These are phyloP conservation scores for Lineus longissimus DNA, from an alignment of 1,140 invertebrate species.

Conservation along the genomic window DNA sequence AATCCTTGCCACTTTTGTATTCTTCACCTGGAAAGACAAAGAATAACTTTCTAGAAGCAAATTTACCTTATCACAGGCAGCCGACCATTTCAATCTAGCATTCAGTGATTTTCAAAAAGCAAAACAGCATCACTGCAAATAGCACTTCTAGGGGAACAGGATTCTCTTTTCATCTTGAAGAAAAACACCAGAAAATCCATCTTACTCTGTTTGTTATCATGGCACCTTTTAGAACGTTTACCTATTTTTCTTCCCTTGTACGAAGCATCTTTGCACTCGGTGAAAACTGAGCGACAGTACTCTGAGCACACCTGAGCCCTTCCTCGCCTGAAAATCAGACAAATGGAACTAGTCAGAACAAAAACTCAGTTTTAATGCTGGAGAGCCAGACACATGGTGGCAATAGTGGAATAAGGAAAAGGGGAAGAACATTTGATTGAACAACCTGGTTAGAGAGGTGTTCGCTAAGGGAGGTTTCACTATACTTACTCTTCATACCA, in stretches of 20 bases:
- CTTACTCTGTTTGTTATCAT: no score
- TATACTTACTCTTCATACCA: conserved; percentile 48
- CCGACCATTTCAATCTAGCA: neutral
- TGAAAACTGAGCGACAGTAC: conserved; percentile 47
- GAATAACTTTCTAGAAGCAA: neutral
- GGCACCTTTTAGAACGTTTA: conserved; percentile 20
- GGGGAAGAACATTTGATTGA: neutral
- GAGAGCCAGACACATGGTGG: no score
- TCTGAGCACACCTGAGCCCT: conserved; percentile 46
- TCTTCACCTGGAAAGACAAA: conserved; percentile 30
- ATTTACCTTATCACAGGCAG: neutral
- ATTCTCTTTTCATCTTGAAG: no score
- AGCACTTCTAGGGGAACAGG: no score
- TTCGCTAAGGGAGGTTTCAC: neutral
- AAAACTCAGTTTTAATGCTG: neutral
- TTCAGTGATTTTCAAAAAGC: no score
- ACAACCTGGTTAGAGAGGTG: no score
- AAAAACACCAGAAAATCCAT: no score
- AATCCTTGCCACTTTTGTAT: conserved; percentile 44
- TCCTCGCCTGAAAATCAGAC: conserved; percentile 19
- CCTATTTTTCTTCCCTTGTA: conserved; percentile 45
- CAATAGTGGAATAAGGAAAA: no score
- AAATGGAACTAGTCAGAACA: neutral
- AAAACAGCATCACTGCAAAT: no score
- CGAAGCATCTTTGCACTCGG: conserved; percentile 42